Percentiles rank a stretch among this genome's conserved stretches.
Evolutionary conservation across 1,140 invertebrate species (phyloP).

Genomic region (Drosophila lowei): DNA sequence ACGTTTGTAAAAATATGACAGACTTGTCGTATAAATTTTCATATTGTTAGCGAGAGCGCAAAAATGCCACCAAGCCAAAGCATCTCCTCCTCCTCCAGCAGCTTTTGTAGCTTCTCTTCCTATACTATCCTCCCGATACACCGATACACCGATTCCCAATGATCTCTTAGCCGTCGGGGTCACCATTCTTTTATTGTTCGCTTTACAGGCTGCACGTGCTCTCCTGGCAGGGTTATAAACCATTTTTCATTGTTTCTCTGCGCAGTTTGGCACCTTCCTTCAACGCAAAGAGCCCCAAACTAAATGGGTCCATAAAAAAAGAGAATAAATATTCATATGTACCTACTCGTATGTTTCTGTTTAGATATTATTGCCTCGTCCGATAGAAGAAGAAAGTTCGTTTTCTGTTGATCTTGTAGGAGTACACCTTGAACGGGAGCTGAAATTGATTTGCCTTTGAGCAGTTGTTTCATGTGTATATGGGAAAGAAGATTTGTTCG

Average conservation of each 20-base stretch:
- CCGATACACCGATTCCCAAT: conserved; percentile 28
- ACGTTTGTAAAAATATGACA: conserved; percentile 81
- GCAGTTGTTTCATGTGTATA: neutral
- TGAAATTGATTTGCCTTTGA: conserved; percentile 23
- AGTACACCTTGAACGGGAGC: conserved; percentile 28
- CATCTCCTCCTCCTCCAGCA: conserved; percentile 41
- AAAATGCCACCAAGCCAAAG: conserved; percentile 63
- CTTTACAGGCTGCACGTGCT: conserved; percentile 49
- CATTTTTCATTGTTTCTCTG: conserved; percentile 43
- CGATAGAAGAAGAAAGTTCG: neutral
- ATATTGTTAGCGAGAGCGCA: conserved; percentile 71
- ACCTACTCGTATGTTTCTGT: conserved; percentile 17
- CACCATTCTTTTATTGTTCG: conserved; percentile 31
- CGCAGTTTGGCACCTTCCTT: no score
- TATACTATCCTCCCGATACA: neutral
- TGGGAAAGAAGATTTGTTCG: no score
- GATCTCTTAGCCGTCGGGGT: conserved; percentile 34
- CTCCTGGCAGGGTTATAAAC: conserved; percentile 37
- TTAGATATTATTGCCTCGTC: conserved; percentile 39
- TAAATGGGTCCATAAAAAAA: conserved; percentile 43
- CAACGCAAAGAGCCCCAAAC: conserved; percentile 25
- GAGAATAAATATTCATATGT: conserved; percentile 17
- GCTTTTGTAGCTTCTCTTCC: conserved; percentile 33
- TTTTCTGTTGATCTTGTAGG: neutral
- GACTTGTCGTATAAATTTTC: conserved; percentile 81